These are phyloP conservation scores for Engystomops pustulosus DNA, from an alignment of 2,113 vertebrate genomes.

Conservation along the genomic window DNA sequence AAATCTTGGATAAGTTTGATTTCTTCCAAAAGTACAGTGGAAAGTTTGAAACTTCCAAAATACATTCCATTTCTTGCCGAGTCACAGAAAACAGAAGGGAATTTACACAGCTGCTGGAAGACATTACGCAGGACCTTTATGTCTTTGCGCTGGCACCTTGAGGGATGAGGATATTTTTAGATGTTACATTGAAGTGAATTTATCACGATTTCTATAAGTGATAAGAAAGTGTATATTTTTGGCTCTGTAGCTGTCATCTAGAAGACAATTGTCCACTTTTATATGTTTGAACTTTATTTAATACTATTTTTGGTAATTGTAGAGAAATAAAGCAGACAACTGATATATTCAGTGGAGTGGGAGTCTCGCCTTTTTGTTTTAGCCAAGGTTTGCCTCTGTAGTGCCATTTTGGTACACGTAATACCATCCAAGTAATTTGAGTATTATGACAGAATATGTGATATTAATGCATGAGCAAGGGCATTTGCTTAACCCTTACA, in stretches of 20 bases:
- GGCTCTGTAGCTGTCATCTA: background rate
- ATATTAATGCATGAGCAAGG: too few relatives aligned
- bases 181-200: background rate
- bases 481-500: too few relatives aligned
- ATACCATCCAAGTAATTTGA: too few relatives aligned
- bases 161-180: background rate
- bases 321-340: background rate
- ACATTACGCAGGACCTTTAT: constrained; percentile 7
- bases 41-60: constrained; percentile 20
- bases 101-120: constrained; percentile 9
- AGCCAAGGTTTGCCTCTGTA: constrained; percentile 14
- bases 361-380: background rate
- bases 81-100: background rate
- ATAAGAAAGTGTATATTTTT: background rate
- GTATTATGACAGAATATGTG: too few relatives aligned
- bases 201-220: background rate
- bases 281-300: background rate
- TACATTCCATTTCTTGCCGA: constrained; percentile 23
- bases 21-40: constrained; percentile 27
- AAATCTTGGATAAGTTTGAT: background rate
- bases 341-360: background rate
- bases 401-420: background rate
- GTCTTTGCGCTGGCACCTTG: background rate
- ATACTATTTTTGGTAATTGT: background rate
- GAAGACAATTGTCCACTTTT: background rate